Evolutionary conservation across 2,888 invertebrate species (phyloP), one percentile per base, ranked within the genome.

Genomic region (Antitype chi): DNA sequence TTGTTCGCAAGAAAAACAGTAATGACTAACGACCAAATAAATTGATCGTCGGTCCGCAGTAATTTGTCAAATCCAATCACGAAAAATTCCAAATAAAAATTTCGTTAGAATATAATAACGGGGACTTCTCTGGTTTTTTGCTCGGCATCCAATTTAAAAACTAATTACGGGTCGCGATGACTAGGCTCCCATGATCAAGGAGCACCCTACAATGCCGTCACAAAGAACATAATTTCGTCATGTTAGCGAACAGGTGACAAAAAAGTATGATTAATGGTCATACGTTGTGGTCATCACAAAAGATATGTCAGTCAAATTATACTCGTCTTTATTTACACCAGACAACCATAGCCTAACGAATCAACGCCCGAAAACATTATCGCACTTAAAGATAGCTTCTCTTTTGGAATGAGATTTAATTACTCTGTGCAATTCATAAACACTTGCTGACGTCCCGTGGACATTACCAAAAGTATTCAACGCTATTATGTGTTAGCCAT

Each of bases 21-120:
- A 90, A 90, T 90, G 85, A 90, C 91, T 92, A 91, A 93, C 90
- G 92, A 92, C 90, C 89, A 91, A 93, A 92, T 92, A 93, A 94
- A 93, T 93, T 92, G 92, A 90, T 90, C 90, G 90, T 57, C 90
- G 81, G 86, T 90, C 91, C 78, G 86, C 89, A 91, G 94, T 94
- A 95, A 96, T 96, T 95, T 95, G 95, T 96, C 95, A 96, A 94
- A 94, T 93, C 93, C 93, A 95, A 95, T 96, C 95, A 94, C 89
- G 90, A 92, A 92, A 92, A 90, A 91, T 91, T 90, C 91, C 89
- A 92, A 92, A 92, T 90, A 91, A 91, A 91, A 93, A 90, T 91
- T 94, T 92, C 93, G 89, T 93, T 94, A 94, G 94, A 94, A 89
- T 90, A 92, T 94, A 94, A 95, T 94, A 94, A 94, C 93, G 94